Evolutionary conservation across 1,140 invertebrate species (phyloP).

Genomic region (Eumeta japonica): DNA sequence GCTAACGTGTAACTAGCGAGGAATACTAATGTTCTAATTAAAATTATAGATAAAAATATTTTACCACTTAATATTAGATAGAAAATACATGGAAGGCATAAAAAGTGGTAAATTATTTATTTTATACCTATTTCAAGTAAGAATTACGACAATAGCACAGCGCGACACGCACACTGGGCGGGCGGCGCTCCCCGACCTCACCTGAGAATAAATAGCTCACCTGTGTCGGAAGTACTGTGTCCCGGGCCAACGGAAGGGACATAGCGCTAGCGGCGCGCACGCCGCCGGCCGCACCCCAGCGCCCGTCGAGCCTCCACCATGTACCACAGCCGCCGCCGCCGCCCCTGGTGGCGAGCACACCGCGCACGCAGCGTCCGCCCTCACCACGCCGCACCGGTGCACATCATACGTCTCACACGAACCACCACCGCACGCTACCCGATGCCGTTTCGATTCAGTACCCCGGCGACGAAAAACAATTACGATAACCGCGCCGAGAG

Average conservation of each 20-base stretch:
- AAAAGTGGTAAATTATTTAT: too few species aligned
- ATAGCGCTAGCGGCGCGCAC: conserved; percentile 55
- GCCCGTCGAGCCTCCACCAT: conserved; percentile 46
- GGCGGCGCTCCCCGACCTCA: neutral
- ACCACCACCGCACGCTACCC: conserved; percentile 30
- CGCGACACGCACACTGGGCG: too few species aligned
- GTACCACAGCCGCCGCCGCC: too few species aligned
- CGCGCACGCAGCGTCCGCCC: too few species aligned
- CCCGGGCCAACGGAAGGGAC: conserved; percentile 54
- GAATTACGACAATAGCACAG: too few species aligned
- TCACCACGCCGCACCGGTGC: too few species aligned
- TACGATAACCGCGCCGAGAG: too few species aligned
- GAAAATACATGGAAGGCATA: too few species aligned
- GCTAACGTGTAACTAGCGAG: neutral
- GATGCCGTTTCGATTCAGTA: conserved; percentile 18
- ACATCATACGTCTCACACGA: too few species aligned
- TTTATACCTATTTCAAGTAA: too few species aligned
- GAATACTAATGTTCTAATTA: conserved; percentile 3
- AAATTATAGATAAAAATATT: neutral
- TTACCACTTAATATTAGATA: too few species aligned
- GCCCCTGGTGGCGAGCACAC: too few species aligned
- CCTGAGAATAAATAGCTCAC: conserved; percentile 31
- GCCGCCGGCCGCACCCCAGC: conserved; percentile 52
- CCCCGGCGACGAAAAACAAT: conserved; percentile 39
- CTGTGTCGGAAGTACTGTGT: conserved; percentile 48